Evolutionary conservation across 2,888 invertebrate genomes (phyloP), one percentile per base, ranked within the genome.

Genomic region (Rhagonycha lutea): DNA sequence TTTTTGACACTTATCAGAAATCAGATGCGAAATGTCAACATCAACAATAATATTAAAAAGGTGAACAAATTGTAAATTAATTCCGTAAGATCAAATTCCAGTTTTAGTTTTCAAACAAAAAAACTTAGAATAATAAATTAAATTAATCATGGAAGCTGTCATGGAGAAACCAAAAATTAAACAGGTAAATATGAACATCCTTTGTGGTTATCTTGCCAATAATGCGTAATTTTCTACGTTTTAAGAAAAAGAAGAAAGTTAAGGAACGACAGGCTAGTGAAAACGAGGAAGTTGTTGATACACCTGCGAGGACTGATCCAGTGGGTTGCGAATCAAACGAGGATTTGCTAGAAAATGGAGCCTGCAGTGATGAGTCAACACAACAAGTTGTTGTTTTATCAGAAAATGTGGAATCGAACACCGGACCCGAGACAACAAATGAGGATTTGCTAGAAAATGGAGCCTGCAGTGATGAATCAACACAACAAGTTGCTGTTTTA

Each of bases 141-240:
- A n/a, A 47, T 0, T n/a, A 47, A 47, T 47, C n/a, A 68, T 68
- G 68, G 68, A 68, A 47, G 68, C 68, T 29, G 68, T 68, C 11
- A 23, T 23, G 23, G 77, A 75, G 70, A 77, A 77, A 72, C 72
- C 74, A n/a, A 75, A 73, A 70, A 61, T 7, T 24, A 78, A 75
- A 71, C 75, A 75, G 73, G 73, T 73, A 62, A 67, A n/a, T 65
- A n/a, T 4, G 4, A 14, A 14, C 24, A n/a, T 28, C 60, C 32
- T 23, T 70, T 60, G 29, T 74, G 74, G 71, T 60, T 47, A 32
- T 14, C 47, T 63, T 26, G 47, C 71, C 47, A 47, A 62, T 73
- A 32, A 32, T 23, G 28, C 24, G 67, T 75, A 62, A 14, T 24
- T 28, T 61, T 72, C 14, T 63, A 14, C n/a, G 5, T 24, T 68